Evolutionary conservation across 1,140 invertebrate species (phyloP).

Genomic region (Cotesia typhae): DNA sequence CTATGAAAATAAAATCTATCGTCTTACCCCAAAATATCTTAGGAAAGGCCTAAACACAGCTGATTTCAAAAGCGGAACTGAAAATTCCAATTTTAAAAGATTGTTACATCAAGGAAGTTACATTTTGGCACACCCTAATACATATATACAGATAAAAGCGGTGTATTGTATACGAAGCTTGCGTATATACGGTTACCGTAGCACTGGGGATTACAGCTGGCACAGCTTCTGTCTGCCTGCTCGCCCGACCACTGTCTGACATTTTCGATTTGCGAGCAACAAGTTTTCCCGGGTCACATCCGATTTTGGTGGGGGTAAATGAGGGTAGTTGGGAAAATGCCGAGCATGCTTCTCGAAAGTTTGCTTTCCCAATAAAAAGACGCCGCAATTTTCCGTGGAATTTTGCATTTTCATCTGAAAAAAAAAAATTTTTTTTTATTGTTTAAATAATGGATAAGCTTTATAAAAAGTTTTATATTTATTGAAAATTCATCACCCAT

Average conservation of each 20-base stretch:
- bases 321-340: constrained; percentile 7
- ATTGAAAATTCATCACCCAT: too few relatives aligned
- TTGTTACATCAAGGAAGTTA: too few relatives aligned
- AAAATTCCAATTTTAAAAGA: too few relatives aligned
- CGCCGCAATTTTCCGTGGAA: constrained; percentile 56
- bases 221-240: constrained; percentile 46
- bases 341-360: constrained; percentile 40
- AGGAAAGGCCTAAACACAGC: too few relatives aligned
- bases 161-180: constrained; percentile 20
- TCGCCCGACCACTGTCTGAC: constrained; percentile 29
- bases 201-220: constrained; percentile 43
- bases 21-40: too few relatives aligned
- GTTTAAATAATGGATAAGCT: too few relatives aligned
- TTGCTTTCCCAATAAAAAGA: constrained; percentile 48
- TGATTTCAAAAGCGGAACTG: too few relatives aligned
- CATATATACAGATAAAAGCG: background rate
- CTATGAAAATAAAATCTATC: too few relatives aligned
- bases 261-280: constrained; percentile 42
- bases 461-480: too few relatives aligned
- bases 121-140: background rate
- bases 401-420: constrained; percentile 47
- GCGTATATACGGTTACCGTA: background rate
- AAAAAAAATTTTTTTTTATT: background rate
- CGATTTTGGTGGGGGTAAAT: too few relatives aligned
- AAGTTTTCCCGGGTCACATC: constrained; percentile 47